These are phyloP conservation scores for Tenrec ecaudatus DNA, from an alignment of 2,113 vertebrate species.

Conservation along the genomic window DNA sequence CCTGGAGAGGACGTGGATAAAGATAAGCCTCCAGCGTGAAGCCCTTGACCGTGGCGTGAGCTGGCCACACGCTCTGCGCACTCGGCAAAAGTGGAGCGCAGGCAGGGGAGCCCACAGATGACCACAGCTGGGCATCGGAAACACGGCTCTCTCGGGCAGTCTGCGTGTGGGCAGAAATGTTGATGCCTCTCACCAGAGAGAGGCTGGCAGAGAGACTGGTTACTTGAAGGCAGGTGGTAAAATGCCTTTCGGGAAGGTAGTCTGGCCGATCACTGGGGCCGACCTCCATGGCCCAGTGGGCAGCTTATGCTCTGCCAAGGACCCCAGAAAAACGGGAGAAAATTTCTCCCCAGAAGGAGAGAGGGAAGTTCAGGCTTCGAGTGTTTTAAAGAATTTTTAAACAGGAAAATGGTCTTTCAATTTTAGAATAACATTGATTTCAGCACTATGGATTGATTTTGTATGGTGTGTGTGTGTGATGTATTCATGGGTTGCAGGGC, in stretches of 20 bases:
- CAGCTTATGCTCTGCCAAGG: neutral
- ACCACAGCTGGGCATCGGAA: neutral
- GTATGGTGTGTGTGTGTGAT: too few species aligned
- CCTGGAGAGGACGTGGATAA: neutral
- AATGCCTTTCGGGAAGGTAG: neutral
- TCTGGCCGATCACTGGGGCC: neutral
- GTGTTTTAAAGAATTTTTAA: neutral
- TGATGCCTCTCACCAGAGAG: neutral
- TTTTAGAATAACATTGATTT: neutral
- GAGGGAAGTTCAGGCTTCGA: neutral
- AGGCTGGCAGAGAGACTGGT: neutral
- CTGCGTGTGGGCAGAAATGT: neutral
- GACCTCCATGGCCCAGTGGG: too few species aligned
- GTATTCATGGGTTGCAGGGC: neutral
- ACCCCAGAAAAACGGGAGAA: neutral
- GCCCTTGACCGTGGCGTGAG: neutral
- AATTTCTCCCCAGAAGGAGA: neutral
- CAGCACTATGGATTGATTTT: neutral
- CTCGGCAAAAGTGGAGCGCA: neutral
- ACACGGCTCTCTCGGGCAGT: accelerated
- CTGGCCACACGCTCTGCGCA: accelerated
- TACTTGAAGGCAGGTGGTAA: too few species aligned
- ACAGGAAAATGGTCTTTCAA: neutral
- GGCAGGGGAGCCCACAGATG: accelerated
- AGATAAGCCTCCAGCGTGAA: neutral